These are phyloP conservation scores for Orchesellides sinensis DNA, from an alignment of 2,888 invertebrate species.

Conservation along the genomic window DNA sequence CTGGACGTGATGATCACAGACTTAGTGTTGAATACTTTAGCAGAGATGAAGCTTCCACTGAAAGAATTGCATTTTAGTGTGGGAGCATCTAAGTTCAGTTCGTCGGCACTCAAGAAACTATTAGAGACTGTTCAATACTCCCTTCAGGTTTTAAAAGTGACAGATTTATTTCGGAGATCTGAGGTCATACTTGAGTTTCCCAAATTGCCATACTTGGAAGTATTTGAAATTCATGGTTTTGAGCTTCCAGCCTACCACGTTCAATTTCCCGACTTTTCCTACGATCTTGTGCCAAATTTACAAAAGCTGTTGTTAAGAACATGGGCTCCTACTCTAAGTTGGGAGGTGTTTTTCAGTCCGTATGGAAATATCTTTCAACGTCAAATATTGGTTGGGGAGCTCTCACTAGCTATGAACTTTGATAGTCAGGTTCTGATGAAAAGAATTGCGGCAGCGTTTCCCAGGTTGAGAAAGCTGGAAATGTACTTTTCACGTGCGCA, in stretches of 20 bases:
- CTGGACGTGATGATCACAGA: slow-evolving; percentile 65
- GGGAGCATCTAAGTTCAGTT: slow-evolving; percentile 63
- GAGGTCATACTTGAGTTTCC: slow-evolving; percentile 64
- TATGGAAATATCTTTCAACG: neutral
- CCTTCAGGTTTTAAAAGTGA: slow-evolving; percentile 59
- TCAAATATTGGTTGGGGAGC: slow-evolving; percentile 35
- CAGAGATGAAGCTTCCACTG: slow-evolving; percentile 38
- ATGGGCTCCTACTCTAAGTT: slow-evolving; percentile 57
- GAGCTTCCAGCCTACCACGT: slow-evolving; percentile 68
- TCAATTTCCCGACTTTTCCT: slow-evolving; percentile 60
- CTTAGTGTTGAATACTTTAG: slow-evolving; percentile 41
- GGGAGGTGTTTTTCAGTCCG: slow-evolving; percentile 62
- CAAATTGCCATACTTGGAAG: slow-evolving; percentile 29
- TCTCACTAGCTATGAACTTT: slow-evolving; percentile 67
- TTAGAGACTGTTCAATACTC: slow-evolving; percentile 41
- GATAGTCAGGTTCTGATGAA: slow-evolving; percentile 56
- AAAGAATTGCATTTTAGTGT: slow-evolving; percentile 62
- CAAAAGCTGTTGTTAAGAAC: slow-evolving; percentile 59
- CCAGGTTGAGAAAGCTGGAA: slow-evolving; percentile 57
- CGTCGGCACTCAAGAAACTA: slow-evolving; percentile 31
- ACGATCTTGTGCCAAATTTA: slow-evolving; percentile 59
- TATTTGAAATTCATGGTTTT: slow-evolving; percentile 65
- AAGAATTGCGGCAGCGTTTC: slow-evolving; percentile 49
- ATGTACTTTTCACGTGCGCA: slow-evolving; percentile 64
- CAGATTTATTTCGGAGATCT: slow-evolving; percentile 63